Conservation (phyloP, 2,797 vertebrate species). For the Phoxinus dragarum region DNA sequence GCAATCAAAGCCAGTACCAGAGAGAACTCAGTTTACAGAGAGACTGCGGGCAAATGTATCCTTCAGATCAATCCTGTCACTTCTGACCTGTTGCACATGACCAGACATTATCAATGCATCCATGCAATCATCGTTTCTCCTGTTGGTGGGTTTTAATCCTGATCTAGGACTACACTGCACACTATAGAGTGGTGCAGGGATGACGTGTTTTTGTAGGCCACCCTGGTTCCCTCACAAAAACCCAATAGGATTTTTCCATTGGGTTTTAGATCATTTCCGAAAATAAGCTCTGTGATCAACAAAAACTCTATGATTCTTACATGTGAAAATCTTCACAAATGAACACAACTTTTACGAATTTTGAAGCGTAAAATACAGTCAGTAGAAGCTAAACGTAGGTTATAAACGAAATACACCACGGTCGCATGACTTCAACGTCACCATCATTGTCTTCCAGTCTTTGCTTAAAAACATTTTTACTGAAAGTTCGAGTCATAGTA, state of each 20-base stretch:
- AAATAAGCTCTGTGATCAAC: neutral
- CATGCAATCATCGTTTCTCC: neutral
- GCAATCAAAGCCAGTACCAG: slow-evolving; percentile 68
- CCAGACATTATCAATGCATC: neutral
- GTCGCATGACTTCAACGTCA: neutral
- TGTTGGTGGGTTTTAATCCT: neutral
- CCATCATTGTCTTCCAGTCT: neutral
- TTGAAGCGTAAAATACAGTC: neutral
- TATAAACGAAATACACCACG: no score
- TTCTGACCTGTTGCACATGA: neutral
- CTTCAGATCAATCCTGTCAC: slow-evolving; percentile 46
- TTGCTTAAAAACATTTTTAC: neutral
- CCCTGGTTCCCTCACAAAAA: neutral
- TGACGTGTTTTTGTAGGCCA: neutral
- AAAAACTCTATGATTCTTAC: neutral
- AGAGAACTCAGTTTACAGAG: slow-evolving; percentile 73
- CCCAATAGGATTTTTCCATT: neutral
- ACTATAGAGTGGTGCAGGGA: neutral
- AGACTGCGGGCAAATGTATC: slow-evolving; percentile 76
- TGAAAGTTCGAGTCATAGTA: neutral
- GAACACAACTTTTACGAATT: no score
- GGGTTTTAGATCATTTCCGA: neutral
- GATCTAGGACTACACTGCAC: neutral
- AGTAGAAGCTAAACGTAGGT: neutral
- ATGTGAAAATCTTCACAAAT: neutral